phyloP scores from a whole-genome alignment of 1,140 invertebrate genomes.

The Bombus picipes region DNA sequence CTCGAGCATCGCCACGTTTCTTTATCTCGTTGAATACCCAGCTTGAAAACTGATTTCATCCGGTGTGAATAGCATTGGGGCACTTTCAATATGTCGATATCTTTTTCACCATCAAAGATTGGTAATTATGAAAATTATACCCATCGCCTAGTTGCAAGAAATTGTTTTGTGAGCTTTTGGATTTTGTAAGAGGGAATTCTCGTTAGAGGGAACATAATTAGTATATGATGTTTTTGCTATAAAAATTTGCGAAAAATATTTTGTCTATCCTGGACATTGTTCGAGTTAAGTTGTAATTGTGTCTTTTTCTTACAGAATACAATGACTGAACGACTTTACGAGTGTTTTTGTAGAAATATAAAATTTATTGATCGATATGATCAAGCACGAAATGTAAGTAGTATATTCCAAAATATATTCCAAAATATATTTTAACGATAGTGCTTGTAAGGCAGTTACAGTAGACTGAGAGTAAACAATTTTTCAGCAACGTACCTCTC shows the following conservation, averaged over 20 bases:
- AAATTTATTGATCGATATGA: no score
- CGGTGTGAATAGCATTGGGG: neutral
- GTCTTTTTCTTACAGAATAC: no score
- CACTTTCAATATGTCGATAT: neutral
- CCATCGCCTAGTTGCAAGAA: neutral
- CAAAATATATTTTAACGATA: neutral
- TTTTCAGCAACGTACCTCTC: no score
- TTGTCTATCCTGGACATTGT: no score
- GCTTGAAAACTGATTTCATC: conserved; percentile 6
- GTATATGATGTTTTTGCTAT: no score
- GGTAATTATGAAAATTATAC: neutral
- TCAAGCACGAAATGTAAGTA: no score
- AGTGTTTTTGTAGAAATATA: no score
- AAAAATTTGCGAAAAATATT: neutral
- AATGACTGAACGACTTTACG: no score
- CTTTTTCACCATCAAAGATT: neutral
- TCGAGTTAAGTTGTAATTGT: no score
- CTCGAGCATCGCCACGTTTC: neutral
- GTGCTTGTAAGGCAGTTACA: neutral
- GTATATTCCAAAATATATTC: neutral
- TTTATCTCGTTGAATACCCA: neutral
- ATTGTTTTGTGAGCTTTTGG: neutral
- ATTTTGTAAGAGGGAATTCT: neutral
- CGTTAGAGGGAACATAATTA: no score
- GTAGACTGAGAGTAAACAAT: neutral